Percentiles rank a stretch among this genome's conserved stretches.
Conservation (phyloP, 37 sponge, comb jelly and placozoan genomes). For the Halichondria panicea region DNA sequence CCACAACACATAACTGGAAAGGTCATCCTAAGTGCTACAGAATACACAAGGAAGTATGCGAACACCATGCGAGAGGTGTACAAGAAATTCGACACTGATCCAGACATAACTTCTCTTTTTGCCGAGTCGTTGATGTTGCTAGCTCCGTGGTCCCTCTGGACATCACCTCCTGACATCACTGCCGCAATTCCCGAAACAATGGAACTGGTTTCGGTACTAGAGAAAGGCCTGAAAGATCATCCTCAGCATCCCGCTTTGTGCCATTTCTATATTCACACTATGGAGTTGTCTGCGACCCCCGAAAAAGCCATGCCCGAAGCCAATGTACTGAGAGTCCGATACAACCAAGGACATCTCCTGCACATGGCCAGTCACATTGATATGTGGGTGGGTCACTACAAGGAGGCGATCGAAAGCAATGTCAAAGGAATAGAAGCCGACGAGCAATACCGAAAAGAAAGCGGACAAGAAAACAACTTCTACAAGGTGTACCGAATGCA, state of each 20-base stretch:
- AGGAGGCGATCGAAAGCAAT: constrained; percentile 69
- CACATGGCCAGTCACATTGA: constrained; percentile 79
- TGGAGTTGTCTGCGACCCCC: constrained; percentile 72
- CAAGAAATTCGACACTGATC: constrained; percentile 49
- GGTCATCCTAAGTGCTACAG: not conserved
- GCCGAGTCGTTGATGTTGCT: constrained; percentile 75
- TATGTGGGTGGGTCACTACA: constrained; percentile 78
- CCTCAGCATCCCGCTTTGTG: constrained; percentile 68
- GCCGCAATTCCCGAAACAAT: constrained; percentile 60
- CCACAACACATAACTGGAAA: constrained; percentile 9
- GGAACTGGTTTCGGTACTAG: constrained; percentile 47
- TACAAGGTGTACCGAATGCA: constrained; percentile 61
- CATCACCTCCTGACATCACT: constrained; percentile 29
- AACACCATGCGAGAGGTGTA: constrained; percentile 64
- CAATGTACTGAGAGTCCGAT: constrained; percentile 28
- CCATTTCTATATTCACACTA: constrained; percentile 75
- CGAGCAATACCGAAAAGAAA: constrained; percentile 21
- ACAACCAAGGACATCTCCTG: constrained; percentile 61
- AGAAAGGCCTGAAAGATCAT: constrained; percentile 37
- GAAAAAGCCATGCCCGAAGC: constrained; percentile 64
- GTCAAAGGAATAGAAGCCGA: constrained; percentile 49
- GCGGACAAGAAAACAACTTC: constrained; percentile 44
- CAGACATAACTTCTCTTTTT: constrained; percentile 60
- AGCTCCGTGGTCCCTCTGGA: constrained; percentile 73
- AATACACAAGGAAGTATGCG: constrained; percentile 46